phyloP scores from a whole-genome alignment of 2,888 invertebrate species.

The Aleiodes testaceus region DNA sequence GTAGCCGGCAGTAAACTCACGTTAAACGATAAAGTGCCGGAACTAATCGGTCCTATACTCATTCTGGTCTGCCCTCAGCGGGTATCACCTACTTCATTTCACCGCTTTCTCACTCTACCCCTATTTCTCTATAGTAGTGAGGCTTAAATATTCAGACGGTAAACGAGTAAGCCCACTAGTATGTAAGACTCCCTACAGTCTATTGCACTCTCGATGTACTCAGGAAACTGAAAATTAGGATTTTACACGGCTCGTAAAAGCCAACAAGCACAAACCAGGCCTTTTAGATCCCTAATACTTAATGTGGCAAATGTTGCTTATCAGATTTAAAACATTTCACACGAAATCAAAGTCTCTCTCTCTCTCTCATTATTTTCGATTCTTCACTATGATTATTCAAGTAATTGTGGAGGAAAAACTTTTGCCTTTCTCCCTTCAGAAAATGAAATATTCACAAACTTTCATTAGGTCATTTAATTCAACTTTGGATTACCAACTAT shows the following conservation, averaged over 20 bases:
- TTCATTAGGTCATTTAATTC: no score
- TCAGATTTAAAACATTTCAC: conserved; percentile 35
- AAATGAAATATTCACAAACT: no score
- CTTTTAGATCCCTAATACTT: background rate
- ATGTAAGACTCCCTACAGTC: conserved; percentile 6
- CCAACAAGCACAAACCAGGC: conserved; percentile 29
- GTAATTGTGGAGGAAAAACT: no score
- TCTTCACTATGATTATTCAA: no score
- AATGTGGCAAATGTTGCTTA: conserved; percentile 8
- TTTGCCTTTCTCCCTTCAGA: no score
- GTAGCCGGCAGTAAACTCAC: conserved; percentile 51
- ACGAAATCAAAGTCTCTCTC: background rate
- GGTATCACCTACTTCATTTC: conserved; percentile 23
- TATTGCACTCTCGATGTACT: conserved; percentile 26
- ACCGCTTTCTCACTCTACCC: background rate
- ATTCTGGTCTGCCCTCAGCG: conserved; percentile 6
- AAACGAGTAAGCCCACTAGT: conserved; percentile 10
- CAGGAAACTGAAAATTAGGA: conserved; percentile 38
- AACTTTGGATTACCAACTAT: no score
- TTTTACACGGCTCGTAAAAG: conserved; percentile 42
- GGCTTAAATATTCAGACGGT: conserved; percentile 42
- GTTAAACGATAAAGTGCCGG: conserved; percentile 61
- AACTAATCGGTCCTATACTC: conserved; percentile 59
- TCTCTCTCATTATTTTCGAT: background rate
- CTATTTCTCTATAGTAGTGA: conserved; percentile 6